Conservation (phyloP, 2,113 vertebrate genomes). For the Pseudois nayaur region DNA sequence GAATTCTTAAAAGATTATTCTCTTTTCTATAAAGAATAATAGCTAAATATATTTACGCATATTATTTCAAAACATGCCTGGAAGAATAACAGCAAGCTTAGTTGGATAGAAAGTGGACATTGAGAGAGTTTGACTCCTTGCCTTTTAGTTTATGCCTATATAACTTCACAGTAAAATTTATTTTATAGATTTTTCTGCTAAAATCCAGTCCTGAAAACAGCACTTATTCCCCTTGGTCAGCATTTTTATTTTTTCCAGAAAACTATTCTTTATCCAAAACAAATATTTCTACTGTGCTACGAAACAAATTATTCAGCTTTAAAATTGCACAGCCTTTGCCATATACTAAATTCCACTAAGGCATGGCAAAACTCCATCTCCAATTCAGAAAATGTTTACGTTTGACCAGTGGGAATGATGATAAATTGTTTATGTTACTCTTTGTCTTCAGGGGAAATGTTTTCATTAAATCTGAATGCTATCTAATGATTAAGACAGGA, state of each 20-base stretch:
- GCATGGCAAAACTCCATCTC: not conserved
- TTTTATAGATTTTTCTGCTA: not conserved
- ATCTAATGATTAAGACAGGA: slow-evolving; percentile 20
- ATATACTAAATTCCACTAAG: slow-evolving; percentile 40
- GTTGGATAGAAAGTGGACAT: not conserved
- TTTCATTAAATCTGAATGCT: slow-evolving; percentile 17
- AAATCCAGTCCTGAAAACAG: not conserved
- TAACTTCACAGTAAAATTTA: not conserved
- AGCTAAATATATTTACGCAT: not conserved
- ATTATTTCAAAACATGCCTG: not conserved
- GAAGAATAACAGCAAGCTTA: not conserved
- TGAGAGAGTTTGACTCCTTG: not conserved
- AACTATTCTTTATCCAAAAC: slow-evolving; percentile 26
- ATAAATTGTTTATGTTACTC: slow-evolving; percentile 50
- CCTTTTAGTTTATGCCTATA: not conserved
- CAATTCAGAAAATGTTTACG: slow-evolving; percentile 40
- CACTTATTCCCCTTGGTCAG: slow-evolving; percentile 15
- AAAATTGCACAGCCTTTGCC: slow-evolving; percentile 16
- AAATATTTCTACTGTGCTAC: slow-evolving; percentile 57
- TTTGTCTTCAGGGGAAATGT: slow-evolving; percentile 26
- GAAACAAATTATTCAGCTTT: slow-evolving; percentile 57
- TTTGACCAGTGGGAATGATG: slow-evolving; percentile 42
- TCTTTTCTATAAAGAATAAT: not conserved
- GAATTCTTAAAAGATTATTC: not conserved
- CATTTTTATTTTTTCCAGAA: slow-evolving; percentile 33